phyloP scores from a whole-genome alignment of 2,888 invertebrate species.

The Nezara viridula region DNA sequence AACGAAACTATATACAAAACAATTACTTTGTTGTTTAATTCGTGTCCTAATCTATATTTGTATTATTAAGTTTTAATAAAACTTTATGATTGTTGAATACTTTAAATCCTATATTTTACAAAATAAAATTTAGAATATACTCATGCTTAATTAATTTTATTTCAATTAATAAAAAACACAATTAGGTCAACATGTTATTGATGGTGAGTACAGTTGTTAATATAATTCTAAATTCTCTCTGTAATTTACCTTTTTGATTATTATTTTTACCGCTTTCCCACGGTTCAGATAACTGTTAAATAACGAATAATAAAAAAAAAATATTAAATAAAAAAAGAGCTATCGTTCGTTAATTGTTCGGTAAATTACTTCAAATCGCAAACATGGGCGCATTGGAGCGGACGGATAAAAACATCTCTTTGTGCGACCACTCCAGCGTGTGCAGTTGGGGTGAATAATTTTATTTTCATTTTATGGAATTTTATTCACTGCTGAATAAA shows the following conservation, averaged over 20 bases:
- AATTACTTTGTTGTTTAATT: no score
- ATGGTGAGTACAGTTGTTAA: neutral
- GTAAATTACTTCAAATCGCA: neutral
- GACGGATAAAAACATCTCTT: neutral
- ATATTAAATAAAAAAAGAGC: neutral
- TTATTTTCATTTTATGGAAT: slow-evolving; percentile 22
- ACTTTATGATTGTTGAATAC: no score
- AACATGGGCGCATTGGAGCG: neutral
- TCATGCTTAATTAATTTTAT: no score
- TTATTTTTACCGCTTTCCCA: neutral
- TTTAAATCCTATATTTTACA: no score
- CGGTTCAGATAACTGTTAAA: neutral
- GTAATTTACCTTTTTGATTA: neutral
- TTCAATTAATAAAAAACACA: no score
- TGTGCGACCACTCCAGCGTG: neutral
- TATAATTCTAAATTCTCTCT: neutral
- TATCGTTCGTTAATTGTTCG: neutral
- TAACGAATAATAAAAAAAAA: neutral
- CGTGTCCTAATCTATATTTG: no score
- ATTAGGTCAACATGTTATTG: no score
- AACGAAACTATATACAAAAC: no score
- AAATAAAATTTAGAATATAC: no score
- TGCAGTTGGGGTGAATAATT: slow-evolving; percentile 3
- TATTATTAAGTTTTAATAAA: no score
- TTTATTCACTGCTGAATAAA: neutral